phyloP scores from a whole-genome alignment of 2,113 vertebrate species.

The Delphinus delphis region DNA sequence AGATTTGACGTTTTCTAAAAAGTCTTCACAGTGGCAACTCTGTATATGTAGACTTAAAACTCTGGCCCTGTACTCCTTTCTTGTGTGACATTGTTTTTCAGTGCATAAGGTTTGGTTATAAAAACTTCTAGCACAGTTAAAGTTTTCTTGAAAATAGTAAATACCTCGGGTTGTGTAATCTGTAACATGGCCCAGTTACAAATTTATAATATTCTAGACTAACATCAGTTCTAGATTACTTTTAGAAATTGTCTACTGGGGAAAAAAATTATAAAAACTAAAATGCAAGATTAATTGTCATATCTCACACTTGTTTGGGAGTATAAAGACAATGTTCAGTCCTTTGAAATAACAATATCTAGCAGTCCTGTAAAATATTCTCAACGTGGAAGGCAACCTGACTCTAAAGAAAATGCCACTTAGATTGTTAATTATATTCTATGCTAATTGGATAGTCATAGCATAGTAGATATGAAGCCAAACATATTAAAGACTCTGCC shows the following conservation, averaged over 20 bases:
- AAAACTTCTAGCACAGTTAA: conserved; percentile 51
- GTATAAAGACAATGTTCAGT: background rate
- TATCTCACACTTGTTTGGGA: background rate
- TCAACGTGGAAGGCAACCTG: background rate
- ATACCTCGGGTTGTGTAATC: background rate
- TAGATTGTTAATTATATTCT: background rate
- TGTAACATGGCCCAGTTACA: background rate
- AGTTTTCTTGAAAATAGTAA: conserved; percentile 43
- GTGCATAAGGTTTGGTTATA: conserved; percentile 46
- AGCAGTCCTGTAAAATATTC: background rate
- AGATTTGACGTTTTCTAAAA: conserved; percentile 14
- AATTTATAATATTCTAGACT: background rate
- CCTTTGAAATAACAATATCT: conserved; percentile 14
- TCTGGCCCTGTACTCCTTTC: conserved; percentile 62
- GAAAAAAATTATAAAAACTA: conserved; percentile 14
- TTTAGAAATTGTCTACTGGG: conserved; percentile 14
- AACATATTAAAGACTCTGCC: background rate
- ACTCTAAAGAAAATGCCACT: conserved; percentile 4
- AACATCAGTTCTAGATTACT: background rate
- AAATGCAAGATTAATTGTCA: conserved; percentile 1
- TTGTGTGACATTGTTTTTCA: conserved; percentile 45
- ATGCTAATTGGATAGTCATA: background rate
- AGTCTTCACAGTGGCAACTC: conserved; percentile 34
- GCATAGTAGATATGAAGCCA: background rate
- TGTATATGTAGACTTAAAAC: background rate